Evolutionary conservation across 2,797 vertebrate genomes (phyloP).

Genomic region (Apogon talboti): DNA sequence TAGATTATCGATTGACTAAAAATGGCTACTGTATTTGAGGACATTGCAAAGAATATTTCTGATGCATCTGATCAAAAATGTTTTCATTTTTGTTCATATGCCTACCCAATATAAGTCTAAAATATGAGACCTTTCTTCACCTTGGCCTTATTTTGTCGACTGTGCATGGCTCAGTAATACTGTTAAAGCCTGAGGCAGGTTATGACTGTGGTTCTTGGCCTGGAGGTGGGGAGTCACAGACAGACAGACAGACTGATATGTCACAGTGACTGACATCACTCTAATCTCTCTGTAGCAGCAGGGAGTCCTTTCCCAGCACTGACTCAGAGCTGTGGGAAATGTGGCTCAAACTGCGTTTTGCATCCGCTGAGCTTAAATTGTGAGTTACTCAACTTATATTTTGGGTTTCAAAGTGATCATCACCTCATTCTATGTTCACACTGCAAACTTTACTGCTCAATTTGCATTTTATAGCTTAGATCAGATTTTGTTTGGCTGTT

Average conservation of each 20-base stretch:
- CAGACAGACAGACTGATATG: conserved; percentile 49
- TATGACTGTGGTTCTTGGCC: conserved; percentile 42
- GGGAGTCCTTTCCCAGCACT: conserved; percentile 51
- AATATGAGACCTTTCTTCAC: conserved; percentile 5
- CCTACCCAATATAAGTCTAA: conserved; percentile 1
- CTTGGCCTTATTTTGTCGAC: conserved; percentile 10
- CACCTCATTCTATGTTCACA: too few relatives aligned
- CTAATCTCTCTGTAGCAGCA: conserved; percentile 28
- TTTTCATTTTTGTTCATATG: not conserved
- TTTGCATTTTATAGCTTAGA: too few relatives aligned
- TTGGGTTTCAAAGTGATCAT: not conserved
- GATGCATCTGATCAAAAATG: conserved; percentile 4
- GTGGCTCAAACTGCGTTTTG: conserved; percentile 1
- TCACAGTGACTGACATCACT: conserved; percentile 64
- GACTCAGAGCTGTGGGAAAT: conserved; percentile 44
- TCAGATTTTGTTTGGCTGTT: too few relatives aligned
- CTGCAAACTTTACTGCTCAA: too few relatives aligned
- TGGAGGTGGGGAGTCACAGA: conserved; percentile 52
- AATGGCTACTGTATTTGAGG: conserved; percentile 15
- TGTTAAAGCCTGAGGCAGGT: conserved; percentile 39
- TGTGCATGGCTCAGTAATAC: conserved; percentile 11
- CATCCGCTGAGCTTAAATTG: not conserved
- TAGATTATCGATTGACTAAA: conserved; percentile 22
- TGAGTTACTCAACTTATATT: not conserved
- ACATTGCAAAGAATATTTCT: conserved; percentile 3